Percentiles rank a stretch among this genome's conserved stretches.
These are phyloP conservation scores for Morus bassanus DNA, from an alignment of 2,797 vertebrate genomes.

Conservation along the genomic window DNA sequence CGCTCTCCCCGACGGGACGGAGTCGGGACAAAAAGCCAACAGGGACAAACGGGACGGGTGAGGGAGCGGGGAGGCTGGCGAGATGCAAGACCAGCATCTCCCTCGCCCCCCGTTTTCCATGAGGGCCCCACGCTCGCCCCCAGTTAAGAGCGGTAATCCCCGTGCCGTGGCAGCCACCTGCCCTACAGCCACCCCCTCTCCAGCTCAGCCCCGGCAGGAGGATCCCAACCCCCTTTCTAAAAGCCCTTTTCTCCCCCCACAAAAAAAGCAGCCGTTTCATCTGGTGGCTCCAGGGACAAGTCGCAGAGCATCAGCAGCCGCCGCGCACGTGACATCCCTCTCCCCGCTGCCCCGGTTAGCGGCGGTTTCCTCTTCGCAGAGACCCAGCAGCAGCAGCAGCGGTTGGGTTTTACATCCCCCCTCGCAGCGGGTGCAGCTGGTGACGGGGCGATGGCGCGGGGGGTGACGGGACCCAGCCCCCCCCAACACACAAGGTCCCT, in stretches of 20 bases:
- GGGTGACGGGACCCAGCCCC: not conserved
- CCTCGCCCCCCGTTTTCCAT: accelerated
- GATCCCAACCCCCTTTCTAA: not conserved
- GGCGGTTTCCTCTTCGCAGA: accelerated
- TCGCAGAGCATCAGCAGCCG: accelerated
- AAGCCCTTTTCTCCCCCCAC: not conserved
- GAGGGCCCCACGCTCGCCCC: not conserved
- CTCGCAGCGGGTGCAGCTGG: accelerated
- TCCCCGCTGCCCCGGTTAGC: not conserved
- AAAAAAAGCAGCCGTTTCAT: not conserved
- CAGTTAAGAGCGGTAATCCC: not conserved
- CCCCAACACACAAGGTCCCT: not conserved
- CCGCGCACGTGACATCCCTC: accelerated
- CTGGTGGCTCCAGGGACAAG: not conserved
- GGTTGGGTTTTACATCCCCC: not conserved
- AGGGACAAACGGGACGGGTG: not conserved
- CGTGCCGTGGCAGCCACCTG: accelerated
- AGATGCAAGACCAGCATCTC: not conserved
- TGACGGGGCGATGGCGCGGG: accelerated
- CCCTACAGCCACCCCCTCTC: not conserved
- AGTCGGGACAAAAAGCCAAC: not conserved
- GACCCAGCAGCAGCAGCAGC: accelerated
- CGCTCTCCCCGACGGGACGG: not conserved
- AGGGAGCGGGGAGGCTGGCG: not conserved
- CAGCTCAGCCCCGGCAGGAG: accelerated